Conservation (phyloP, 2,888 invertebrate genomes). For the Phyllotreta striolata region DNA sequence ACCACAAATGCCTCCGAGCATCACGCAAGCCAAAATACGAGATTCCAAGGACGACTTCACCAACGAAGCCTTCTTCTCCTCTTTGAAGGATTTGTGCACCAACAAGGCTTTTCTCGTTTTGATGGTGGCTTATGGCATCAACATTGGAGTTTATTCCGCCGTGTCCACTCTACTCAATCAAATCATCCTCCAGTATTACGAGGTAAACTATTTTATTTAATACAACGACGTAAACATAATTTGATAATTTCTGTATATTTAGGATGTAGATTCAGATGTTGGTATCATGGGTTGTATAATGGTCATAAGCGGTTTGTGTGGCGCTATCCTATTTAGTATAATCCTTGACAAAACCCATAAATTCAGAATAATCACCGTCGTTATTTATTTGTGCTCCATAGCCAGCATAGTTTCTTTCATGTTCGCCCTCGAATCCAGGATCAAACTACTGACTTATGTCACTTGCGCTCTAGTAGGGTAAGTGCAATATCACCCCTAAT, state of each 20-base stretch:
- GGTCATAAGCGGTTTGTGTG: constrained; percentile 87
- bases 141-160: constrained; percentile 94
- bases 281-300: constrained; percentile 89
- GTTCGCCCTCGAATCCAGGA: constrained; percentile 38
- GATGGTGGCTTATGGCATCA: constrained; percentile 86
- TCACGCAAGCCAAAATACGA: constrained; percentile 63
- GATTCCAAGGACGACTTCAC: constrained; percentile 61
- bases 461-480: constrained; percentile 39
- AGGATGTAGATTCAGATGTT: constrained; percentile 74
- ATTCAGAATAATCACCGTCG: constrained; percentile 57
- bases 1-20: constrained; percentile 67
- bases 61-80: constrained; percentile 68
- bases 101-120: constrained; percentile 83
- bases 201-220: constrained; percentile 61
- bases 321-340: constrained; percentile 86
- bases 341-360: constrained; percentile 89
- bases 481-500: constrained; percentile 4
- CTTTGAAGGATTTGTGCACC: constrained; percentile 75
- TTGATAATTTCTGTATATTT: constrained; percentile 10
- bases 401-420: constrained; percentile 35
- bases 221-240: too few species aligned
- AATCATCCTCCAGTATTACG: constrained; percentile 81
- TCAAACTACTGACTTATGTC: constrained; percentile 37
- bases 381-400: constrained; percentile 37
- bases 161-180: constrained; percentile 91